A percentile compares a stretch with the other conserved stretches of the same genome.
Conservation (phyloP, 2,797 vertebrate genomes). For the Tadarida brasiliensis region DNA sequence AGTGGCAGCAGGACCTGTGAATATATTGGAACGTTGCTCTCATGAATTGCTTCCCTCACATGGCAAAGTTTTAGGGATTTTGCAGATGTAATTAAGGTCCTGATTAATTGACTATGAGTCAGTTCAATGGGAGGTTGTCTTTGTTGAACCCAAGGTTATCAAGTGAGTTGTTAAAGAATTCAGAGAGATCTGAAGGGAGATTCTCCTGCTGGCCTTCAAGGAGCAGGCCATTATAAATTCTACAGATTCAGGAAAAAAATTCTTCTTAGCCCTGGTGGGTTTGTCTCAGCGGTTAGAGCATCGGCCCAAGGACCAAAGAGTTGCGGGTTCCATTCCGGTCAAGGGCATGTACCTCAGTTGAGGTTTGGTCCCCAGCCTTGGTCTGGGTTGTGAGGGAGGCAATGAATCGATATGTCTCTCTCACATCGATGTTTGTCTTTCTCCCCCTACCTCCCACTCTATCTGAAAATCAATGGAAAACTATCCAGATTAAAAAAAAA, state of each 20-base stretch:
- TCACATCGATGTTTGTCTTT: too few relatives aligned
- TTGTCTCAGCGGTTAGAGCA: too few relatives aligned
- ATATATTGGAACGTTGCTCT: background rate
- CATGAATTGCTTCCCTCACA: background rate
- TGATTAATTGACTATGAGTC: background rate
- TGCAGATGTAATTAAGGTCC: conserved; percentile 3
- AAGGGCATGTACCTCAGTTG: too few relatives aligned
- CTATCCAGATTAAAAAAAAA: too few relatives aligned
- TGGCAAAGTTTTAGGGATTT: background rate
- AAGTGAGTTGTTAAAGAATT: background rate
- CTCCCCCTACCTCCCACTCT: too few relatives aligned
- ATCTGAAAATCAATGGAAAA: too few relatives aligned
- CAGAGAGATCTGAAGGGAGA: background rate
- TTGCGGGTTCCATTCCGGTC: too few relatives aligned
- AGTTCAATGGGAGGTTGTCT: background rate
- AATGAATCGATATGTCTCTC: too few relatives aligned
- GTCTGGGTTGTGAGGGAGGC: too few relatives aligned
- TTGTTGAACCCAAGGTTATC: background rate
- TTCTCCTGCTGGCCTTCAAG: background rate
- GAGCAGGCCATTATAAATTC: background rate
- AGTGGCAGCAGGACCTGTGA: background rate
- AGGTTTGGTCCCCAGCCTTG: too few relatives aligned
- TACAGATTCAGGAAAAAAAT: background rate
- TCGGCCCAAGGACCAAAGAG: too few relatives aligned
- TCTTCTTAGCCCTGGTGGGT: too few relatives aligned